Conservation (phyloP, 1,140 invertebrate genomes). For the Oscheius sp. region DNA sequence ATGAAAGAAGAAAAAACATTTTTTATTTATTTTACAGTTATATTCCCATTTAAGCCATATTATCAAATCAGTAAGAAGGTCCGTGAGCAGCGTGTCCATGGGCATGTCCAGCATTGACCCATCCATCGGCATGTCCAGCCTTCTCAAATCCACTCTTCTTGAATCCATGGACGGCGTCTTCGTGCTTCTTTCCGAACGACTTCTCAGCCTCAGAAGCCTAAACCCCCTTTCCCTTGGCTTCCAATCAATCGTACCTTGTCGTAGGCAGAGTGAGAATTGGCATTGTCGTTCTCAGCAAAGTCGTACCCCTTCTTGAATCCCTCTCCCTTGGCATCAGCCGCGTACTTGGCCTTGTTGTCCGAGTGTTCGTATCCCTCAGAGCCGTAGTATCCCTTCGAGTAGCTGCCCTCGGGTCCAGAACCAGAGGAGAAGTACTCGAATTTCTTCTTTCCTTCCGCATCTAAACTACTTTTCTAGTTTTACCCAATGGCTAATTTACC, state of each 20-base stretch:
- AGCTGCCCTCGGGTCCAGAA: conserved; percentile 37
- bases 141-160: conserved; percentile 20
- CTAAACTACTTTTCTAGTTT: too few relatives aligned
- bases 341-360: conserved; percentile 25
- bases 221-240: too few relatives aligned
- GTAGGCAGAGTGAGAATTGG: not conserved
- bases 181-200: conserved; percentile 12
- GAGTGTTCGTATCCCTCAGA: conserved; percentile 38
- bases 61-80: conserved; percentile 7
- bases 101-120: not conserved
- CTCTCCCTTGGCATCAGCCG: conserved; percentile 27
- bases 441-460: conserved; percentile 37
- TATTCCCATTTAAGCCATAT: too few relatives aligned
- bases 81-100: not conserved
- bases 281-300: conserved; percentile 15
- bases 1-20: too few relatives aligned
- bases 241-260: too few relatives aligned
- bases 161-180: conserved; percentile 16
- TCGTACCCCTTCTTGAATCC: conserved; percentile 38
- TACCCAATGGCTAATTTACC: too few relatives aligned
- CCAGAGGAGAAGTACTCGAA: conserved; percentile 36
- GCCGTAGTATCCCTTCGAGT: conserved; percentile 41
- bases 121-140: conserved; percentile 22
- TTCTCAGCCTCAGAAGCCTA: not conserved
- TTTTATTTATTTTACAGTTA: too few relatives aligned